Base-by-base conservation (phyloP, 1,140 invertebrate genomes). In the Manduca sexta region DNA sequence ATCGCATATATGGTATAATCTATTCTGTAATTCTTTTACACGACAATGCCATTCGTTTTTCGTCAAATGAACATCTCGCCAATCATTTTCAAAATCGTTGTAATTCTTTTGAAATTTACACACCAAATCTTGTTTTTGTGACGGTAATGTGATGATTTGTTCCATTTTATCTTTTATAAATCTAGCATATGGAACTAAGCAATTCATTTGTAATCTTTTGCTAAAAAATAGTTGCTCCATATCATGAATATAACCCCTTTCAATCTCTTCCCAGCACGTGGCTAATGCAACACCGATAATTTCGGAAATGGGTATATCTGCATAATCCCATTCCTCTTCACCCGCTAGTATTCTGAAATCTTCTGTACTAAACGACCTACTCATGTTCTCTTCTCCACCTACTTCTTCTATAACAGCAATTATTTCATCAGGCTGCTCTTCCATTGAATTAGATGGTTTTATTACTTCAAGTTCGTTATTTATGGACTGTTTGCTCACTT, bases 51-150 rank as follows among this genome's bases (percentile, higher is more conserved):
- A 86, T 65, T 86, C 82, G 47, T 81, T 83, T 65, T 80, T 84
- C 0, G 74, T 53, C 11, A 88, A 80, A 49, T 72, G 62, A 46
- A 89, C 78, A 39, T 84, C 67, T 0, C 89, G 71, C 58, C 88
- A 84, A 54, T 90, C 86, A 38, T 86, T 70, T 51, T 88, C 86
- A 53, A 90, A 82, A 12, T 84, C 69, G 69, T 91, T 90, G 55
- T 88, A 90, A 2, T 79, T 66, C n/a, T 64, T 73, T 56, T 89
- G 89, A 61, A 91, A 91, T 12, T 70, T 52, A 13, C 64, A 55
- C 3, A 91, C 66, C 42, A 89, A 62, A 33, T 86, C 78, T 67
- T 89, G 89, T 63, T 88, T 89, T 7, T 60, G 46, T 21, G 89
- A 89, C 0, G 89, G 88, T 43, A 86, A 54, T 1, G 73, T 74